Percentiles rank a stretch among this genome's conserved stretches.
phyloP scores from a whole-genome alignment of 2,797 vertebrate genomes.

The Glyptemys insculpta region DNA sequence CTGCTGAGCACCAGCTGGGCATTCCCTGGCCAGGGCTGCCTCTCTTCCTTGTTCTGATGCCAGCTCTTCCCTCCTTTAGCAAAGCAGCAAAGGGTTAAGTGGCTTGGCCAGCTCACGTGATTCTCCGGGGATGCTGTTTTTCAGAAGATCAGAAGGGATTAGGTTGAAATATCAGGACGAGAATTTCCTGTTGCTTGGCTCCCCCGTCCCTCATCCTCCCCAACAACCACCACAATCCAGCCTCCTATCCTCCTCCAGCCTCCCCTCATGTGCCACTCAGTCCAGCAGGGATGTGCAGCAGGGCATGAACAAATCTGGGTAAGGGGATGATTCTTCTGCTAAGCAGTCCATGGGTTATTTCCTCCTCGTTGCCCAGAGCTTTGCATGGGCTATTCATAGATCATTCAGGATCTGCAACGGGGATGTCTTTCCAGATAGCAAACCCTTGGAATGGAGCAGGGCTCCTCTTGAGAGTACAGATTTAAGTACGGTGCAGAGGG shows the following conservation, averaged over 20 bases:
- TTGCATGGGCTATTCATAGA: neutral
- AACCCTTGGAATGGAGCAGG: neutral
- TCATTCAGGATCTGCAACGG: neutral
- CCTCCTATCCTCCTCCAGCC: rapidly evolving
- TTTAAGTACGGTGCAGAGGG: neutral
- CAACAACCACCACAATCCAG: neutral
- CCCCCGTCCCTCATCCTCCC: neutral
- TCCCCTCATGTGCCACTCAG: rapidly evolving
- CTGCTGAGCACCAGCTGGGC: neutral
- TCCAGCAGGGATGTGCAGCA: neutral
- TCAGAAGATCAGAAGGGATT: constrained; percentile 61
- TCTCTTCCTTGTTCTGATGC: neutral
- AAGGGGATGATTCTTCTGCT: neutral
- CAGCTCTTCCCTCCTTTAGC: rapidly evolving
- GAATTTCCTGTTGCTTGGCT: neutral
- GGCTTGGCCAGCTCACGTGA: neutral
- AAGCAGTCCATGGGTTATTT: neutral
- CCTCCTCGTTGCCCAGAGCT: neutral
- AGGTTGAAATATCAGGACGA: constrained; percentile 40
- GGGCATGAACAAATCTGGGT: neutral
- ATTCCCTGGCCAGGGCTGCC: neutral
- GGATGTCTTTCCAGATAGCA: neutral
- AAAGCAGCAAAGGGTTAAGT: constrained; percentile 44
- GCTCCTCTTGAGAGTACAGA: neutral
- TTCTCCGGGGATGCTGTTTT: constrained; percentile 22